Evolutionary conservation across 1,140 invertebrate genomes (phyloP).

Genomic region (Heterodera schachtii): DNA sequence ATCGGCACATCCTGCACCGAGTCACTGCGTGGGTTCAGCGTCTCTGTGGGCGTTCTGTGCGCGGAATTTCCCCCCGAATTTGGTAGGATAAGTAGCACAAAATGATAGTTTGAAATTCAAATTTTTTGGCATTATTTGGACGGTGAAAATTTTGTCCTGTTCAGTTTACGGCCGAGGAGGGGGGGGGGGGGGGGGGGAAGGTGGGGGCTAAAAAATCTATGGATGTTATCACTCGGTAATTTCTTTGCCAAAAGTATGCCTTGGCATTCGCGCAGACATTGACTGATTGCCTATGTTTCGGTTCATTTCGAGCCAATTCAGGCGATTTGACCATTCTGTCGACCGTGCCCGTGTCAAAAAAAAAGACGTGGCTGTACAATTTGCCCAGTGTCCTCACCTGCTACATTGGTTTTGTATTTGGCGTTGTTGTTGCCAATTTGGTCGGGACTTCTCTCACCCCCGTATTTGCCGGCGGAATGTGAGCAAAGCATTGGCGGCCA

Average conservation of each 20-base stretch:
- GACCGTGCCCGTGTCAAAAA: conserved; percentile 74
- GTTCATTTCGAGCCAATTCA: conserved; percentile 46
- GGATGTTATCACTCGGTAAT: too few relatives aligned
- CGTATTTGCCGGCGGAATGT: conserved; percentile 64
- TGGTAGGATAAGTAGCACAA: conserved; percentile 65
- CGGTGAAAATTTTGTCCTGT: too few relatives aligned
- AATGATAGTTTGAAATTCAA: too few relatives aligned
- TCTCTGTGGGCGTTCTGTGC: conserved; percentile 75
- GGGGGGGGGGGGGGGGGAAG: too few relatives aligned
- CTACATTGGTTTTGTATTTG: conserved; percentile 73
- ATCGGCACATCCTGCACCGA: conserved; percentile 76
- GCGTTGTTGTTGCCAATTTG: conserved; percentile 70
- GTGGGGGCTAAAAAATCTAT: too few relatives aligned
- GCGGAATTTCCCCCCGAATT: conserved; percentile 77
- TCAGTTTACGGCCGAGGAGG: too few relatives aligned
- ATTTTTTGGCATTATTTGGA: too few relatives aligned
- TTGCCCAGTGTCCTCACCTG: conserved; percentile 75
- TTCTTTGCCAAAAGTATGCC: too few relatives aligned
- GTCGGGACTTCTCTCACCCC: conserved; percentile 55
- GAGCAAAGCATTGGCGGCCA: not conserved
- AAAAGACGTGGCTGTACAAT: conserved; percentile 74
- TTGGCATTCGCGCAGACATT: too few relatives aligned
- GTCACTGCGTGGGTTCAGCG: conserved; percentile 73
- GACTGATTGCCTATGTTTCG: too few relatives aligned
- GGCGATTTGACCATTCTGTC: conserved; percentile 77